Evolutionary conservation across 2,888 invertebrate species (phyloP), one percentile per base, ranked within the genome.

Genomic region (Galeruca laticollis): DNA sequence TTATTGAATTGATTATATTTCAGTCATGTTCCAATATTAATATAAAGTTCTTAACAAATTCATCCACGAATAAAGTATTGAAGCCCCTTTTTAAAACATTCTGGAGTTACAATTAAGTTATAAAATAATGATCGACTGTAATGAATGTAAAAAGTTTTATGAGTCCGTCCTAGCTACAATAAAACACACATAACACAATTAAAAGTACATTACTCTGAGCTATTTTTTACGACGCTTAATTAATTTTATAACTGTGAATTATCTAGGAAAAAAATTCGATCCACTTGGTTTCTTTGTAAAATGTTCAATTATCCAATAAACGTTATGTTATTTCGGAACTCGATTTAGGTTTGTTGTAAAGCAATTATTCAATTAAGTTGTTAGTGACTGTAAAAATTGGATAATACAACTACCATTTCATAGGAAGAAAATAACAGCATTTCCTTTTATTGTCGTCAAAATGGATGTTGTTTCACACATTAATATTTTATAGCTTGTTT

Each of bases 391-490:
- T 26, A 31, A 8, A 31, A 54, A 54, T 2, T n/a, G 26, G 13
- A 54, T 54, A 31, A 54, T 54, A 6, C 31, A 31, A 31, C 54
- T 54, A 57, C 31, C 35, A 57, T 57, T 57, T 57, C 21, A 57
- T 2, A 15, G n/a, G 35, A 35, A n/a, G n/a, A n/a, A 33, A 52
- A 13, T 52, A 52, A 1, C 26, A 33, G 15, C 9, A 52, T 26
- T 52, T 52, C 52, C 13, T 13, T 54, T 54, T 54, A 18, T 54
- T 31, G 18, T 54, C 54, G 4, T 54, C 54, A 5, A 54, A 54
- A 54, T 54, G 6, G 54, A 54, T 54, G 54, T 54, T 54, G 54
- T 54, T 54, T 54, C 54, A 54, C 54, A 13, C 54, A 31, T 54
- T 54, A 54, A 26, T 54, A 54, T 26, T 31, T 54, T 54, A 54